phyloP scores from a whole-genome alignment of 2,888 invertebrate species.

The Halocaridina rubra region DNA sequence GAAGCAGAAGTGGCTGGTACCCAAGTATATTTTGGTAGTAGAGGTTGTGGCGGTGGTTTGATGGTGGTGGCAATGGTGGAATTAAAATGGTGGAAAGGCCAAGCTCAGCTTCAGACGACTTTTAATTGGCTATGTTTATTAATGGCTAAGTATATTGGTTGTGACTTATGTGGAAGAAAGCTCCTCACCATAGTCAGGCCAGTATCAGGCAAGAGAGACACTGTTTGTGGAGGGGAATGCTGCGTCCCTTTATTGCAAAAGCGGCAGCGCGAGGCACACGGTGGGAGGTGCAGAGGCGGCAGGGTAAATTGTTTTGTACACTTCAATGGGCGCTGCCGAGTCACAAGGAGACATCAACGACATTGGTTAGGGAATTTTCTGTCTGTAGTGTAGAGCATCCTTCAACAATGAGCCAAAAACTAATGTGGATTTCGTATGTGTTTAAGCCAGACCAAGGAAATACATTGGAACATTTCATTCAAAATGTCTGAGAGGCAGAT shows the following conservation, averaged over 20 bases:
- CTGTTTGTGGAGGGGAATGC: background rate
- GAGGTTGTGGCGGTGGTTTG: constrained; percentile 25
- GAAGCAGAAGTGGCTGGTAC: constrained; percentile 56
- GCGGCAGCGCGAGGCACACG: constrained; percentile 44
- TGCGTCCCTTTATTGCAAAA: constrained; percentile 17
- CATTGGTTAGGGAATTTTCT: background rate
- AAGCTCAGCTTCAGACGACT: background rate
- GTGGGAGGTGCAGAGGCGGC: constrained; percentile 42
- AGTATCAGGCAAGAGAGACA: background rate
- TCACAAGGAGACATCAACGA: background rate
- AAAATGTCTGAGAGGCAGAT: background rate
- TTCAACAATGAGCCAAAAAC: background rate
- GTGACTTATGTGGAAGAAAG: constrained; percentile 21
- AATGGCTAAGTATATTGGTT: no score
- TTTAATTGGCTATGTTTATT: background rate
- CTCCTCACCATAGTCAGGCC: no score
- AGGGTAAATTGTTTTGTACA: constrained; percentile 40
- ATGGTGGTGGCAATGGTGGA: constrained; percentile 22
- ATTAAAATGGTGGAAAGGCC: background rate
- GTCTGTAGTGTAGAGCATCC: background rate
- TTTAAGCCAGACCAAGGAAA: background rate
- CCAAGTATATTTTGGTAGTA: constrained; percentile 52
- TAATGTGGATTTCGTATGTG: background rate
- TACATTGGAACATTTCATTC: background rate
- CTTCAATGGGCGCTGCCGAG: constrained; percentile 22